Base-by-base conservation (phyloP, 2,888 invertebrate genomes). In the Watsonalla binaria region DNA sequence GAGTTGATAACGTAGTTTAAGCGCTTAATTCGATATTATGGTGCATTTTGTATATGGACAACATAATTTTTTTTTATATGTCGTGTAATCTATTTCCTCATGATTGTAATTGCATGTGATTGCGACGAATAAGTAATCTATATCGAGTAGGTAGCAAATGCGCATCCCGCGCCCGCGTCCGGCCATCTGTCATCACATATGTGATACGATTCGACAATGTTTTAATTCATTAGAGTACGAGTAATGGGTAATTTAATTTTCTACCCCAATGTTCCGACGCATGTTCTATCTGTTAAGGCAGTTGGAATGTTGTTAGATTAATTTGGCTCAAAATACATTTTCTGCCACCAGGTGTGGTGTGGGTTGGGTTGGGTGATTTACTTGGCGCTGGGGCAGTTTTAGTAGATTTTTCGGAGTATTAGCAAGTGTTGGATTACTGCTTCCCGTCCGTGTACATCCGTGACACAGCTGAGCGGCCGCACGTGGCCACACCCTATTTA, bases 401-500 rank as follows among this genome's bases (percentile, higher is more conserved):
- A 75, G 76, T 67, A 65, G 68, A 65, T 67, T 62, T 75, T 80
- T 81, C 76, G 64, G 72, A 72, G 83, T 82, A 81, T 78, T 78
- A 73, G 78, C 73, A 72, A 86, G 89, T 86, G 86, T 89, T 82
- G 81, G 87, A 84, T 89, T 88, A 87, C 89, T 65, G 86, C 78
- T 89, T 89, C 86, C 89, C 87, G 89, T 89, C 88, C 87, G 78
- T 72, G 78, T 75, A 82, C 86, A 89, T 88, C 90, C 90, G 89
- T 82, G 86, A 70, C 84, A 82, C 90, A 89, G 89, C 90, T 89
- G 90, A 87, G 74, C 89, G 82, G 80, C 82, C 87, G 88, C 90
- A 90, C 90, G 90, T 90, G 90, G 89, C 85, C 84, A 87, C 82
- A 86, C 90, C 90, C 90, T 90, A 90, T 90, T 90, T 90, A 90